These are phyloP conservation scores for Caenorhabditis doughertyi DNA, from an alignment of 2,888 invertebrate genomes.

Conservation along the genomic window DNA sequence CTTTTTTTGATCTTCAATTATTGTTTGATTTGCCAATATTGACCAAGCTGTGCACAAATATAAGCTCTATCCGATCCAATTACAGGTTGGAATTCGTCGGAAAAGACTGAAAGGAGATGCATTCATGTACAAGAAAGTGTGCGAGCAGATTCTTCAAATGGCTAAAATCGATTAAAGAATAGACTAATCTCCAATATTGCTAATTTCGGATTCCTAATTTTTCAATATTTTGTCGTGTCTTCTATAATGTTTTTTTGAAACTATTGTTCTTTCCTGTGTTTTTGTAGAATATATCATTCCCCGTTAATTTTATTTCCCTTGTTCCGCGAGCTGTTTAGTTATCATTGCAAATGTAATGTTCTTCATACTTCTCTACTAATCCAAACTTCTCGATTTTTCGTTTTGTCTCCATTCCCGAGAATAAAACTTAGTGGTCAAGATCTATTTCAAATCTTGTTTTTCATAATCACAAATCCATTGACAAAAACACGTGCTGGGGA, in stretches of 20 bases:
- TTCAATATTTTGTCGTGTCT: conserved; percentile 38
- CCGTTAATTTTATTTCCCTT: conserved; percentile 22
- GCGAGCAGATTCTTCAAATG: conserved; percentile 87
- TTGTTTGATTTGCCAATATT: conserved; percentile 11
- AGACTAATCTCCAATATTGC: conserved; percentile 9
- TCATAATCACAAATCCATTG: conserved; percentile 35
- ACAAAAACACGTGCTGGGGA: conserved; percentile 47
- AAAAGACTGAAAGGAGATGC: conserved; percentile 89
- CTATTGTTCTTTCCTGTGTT: conserved; percentile 34
- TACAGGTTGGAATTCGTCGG: conserved; percentile 86
- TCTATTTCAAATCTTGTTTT: conserved; percentile 45
- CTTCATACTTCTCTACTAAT: conserved; percentile 15
- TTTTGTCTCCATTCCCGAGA: conserved; percentile 13
- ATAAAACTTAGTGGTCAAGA: conserved; percentile 49
- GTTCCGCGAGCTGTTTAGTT: neutral
- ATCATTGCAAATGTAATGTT: conserved; percentile 41
- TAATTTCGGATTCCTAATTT: neutral
- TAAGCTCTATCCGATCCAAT: conserved; percentile 15
- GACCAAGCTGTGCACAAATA: neutral
- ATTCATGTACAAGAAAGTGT: conserved; percentile 90
- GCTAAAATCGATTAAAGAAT: conserved; percentile 63
- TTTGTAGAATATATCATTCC: conserved; percentile 49
- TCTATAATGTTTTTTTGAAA: conserved; percentile 17
- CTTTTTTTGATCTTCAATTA: neutral
- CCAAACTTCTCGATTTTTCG: conserved; percentile 2